A percentile compares a stretch with the other conserved stretches of the same genome.
Conservation (phyloP, 2,888 invertebrate genomes). For the Chymomyza amoena region DNA sequence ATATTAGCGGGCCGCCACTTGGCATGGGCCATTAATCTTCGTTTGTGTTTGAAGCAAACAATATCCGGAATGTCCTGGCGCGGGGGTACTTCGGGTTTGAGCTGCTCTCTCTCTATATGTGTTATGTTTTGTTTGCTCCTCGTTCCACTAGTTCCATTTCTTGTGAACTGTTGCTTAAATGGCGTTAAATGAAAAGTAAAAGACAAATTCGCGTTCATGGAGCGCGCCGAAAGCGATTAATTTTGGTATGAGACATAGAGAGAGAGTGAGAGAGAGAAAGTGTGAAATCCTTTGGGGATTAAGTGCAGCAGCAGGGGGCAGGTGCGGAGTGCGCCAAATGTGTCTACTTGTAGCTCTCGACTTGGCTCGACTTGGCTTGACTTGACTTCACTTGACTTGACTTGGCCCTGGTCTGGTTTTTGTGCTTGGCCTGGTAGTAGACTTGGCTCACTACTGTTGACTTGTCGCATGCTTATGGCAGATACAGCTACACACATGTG, state of each 20-base stretch:
- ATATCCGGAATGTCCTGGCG: not conserved
- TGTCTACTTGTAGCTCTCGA: conserved; percentile 16
- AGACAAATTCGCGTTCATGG: conserved; percentile 59
- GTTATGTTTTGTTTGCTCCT: not conserved
- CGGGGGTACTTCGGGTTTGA: not conserved
- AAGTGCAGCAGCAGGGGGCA: conserved; percentile 3
- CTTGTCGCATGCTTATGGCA: not conserved
- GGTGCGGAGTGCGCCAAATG: conserved; percentile 14
- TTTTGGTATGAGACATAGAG: conserved; percentile 32
- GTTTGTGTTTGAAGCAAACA: conserved; percentile 24
- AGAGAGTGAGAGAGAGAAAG: too few species aligned
- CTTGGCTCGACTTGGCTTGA: not conserved
- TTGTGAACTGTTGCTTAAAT: conserved; percentile 45
- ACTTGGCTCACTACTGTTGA: conserved; percentile 7
- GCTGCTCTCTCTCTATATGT: too few species aligned
- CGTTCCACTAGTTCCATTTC: not conserved
- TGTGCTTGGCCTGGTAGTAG: conserved; percentile 11
- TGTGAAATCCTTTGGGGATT: too few species aligned
- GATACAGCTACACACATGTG: not conserved
- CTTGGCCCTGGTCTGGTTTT: not conserved
- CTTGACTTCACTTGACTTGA: not conserved
- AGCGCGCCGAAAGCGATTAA: conserved; percentile 58
- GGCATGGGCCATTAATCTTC: conserved; percentile 59
- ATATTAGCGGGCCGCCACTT: conserved; percentile 32
- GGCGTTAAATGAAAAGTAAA: conserved; percentile 61